These are phyloP conservation scores for Cremastinae sp. DNA, from an alignment of 2,888 invertebrate species.

Conservation along the genomic window DNA sequence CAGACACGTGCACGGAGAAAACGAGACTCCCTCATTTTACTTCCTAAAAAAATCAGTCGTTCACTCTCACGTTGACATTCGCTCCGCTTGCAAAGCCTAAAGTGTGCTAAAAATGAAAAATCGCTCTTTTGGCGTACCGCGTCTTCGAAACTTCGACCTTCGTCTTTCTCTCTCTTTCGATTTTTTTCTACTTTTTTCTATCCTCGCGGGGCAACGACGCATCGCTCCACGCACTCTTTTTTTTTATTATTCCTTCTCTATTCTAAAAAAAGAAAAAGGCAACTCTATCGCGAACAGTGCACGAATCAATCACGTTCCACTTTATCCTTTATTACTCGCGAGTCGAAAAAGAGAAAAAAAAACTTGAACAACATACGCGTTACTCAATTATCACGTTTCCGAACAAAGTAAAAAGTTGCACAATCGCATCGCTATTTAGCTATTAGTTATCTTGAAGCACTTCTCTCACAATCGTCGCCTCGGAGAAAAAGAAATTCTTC, in stretches of 20 bases:
- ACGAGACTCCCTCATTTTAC: constrained; percentile 56
- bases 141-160: neutral
- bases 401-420: constrained; percentile 46
- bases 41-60: constrained; percentile 59
- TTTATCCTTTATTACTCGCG: constrained; percentile 29
- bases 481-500: constrained; percentile 55
- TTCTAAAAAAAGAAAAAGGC: constrained; percentile 12
- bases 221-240: constrained; percentile 3
- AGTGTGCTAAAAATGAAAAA: constrained; percentile 6
- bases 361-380: constrained; percentile 61
- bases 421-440: constrained; percentile 23
- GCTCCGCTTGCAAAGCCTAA: constrained; percentile 16
- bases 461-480: constrained; percentile 44
- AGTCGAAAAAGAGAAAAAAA: constrained; percentile 29
- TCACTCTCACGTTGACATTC: constrained; percentile 59
- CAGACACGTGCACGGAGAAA: constrained; percentile 56
- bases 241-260: neutral
- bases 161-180: neutral
- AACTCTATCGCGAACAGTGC: constrained; percentile 43
- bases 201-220: constrained; percentile 7
- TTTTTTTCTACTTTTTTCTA: constrained; percentile 2
- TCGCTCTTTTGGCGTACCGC: neutral
- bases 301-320: constrained; percentile 57
- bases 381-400: constrained; percentile 57
- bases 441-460: constrained; percentile 21